Evolutionary conservation across 2,888 invertebrate genomes (phyloP).

Genomic region (Drosophila aldrichi): DNA sequence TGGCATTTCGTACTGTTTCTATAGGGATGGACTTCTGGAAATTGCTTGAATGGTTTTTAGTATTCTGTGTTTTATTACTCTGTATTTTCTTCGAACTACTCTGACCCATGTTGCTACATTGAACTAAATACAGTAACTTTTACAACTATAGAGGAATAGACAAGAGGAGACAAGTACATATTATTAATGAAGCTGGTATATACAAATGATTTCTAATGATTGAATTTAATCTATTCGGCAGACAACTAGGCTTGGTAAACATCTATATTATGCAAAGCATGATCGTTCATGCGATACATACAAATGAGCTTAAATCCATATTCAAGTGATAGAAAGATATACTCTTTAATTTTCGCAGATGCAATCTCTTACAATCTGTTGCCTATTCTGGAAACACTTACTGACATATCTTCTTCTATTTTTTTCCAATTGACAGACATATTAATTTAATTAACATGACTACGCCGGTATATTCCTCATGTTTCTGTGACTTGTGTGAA

Average conservation of each 20-base stretch:
- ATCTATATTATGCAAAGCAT: background rate
- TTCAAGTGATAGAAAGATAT: no score
- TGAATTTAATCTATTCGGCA: background rate
- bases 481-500: background rate
- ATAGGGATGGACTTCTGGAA: no score
- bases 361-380: background rate
- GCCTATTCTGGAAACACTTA: background rate
- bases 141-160: background rate
- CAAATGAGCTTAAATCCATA: background rate
- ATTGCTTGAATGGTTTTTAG: no score
- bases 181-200: background rate
- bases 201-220: background rate
- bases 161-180: background rate
- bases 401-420: background rate
- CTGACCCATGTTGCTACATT: constrained; percentile 18
- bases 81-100: constrained; percentile 1
- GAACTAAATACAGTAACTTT: background rate
- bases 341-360: no score
- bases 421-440: background rate
- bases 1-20: background rate
- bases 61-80: background rate
- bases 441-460: background rate
- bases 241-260: background rate
- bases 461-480: background rate
- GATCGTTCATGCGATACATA: background rate